Percentiles rank a stretch among this genome's conserved stretches.
phyloP scores from a whole-genome alignment of 2,888 invertebrate genomes.

The Arrhopalites spinosus region DNA sequence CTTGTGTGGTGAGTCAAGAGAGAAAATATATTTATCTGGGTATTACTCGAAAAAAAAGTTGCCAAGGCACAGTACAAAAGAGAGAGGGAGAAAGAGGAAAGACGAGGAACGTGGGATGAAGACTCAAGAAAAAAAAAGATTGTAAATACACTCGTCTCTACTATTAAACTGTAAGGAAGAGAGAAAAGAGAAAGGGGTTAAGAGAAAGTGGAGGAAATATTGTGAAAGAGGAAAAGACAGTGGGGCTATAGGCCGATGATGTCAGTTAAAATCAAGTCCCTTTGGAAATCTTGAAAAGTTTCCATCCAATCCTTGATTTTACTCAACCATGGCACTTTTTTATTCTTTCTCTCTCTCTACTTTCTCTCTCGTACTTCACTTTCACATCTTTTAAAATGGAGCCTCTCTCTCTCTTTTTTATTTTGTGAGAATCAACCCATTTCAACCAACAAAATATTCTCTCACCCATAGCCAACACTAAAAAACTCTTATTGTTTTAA shows the following conservation, averaged over 20 bases:
- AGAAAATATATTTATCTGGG: slow-evolving; percentile 18
- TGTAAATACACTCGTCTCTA: background rate
- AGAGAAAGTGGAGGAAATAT: background rate
- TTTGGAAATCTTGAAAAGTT: slow-evolving; percentile 30
- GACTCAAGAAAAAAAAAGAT: slow-evolving; percentile 7
- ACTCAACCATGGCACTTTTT: slow-evolving; percentile 20
- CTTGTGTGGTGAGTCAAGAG: background rate
- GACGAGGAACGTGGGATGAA: background rate
- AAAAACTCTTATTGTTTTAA: no score
- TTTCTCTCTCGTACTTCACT: background rate
- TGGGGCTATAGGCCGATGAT: slow-evolving; percentile 3
- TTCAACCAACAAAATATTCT: no score
- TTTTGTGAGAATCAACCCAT: no score
- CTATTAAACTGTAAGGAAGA: background rate
- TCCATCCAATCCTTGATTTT: slow-evolving; percentile 21
- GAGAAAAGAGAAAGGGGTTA: background rate
- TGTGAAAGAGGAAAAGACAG: background rate
- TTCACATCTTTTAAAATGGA: no score
- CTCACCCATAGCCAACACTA: no score
- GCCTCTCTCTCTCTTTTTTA: no score
- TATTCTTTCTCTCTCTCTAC: background rate
- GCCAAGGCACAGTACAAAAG: no score
- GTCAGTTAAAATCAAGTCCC: slow-evolving; percentile 30
- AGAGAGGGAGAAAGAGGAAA: background rate
- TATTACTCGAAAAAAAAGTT: background rate